Base-by-base conservation (phyloP, 2,888 invertebrate genomes). In the Halocaridina rubra region DNA sequence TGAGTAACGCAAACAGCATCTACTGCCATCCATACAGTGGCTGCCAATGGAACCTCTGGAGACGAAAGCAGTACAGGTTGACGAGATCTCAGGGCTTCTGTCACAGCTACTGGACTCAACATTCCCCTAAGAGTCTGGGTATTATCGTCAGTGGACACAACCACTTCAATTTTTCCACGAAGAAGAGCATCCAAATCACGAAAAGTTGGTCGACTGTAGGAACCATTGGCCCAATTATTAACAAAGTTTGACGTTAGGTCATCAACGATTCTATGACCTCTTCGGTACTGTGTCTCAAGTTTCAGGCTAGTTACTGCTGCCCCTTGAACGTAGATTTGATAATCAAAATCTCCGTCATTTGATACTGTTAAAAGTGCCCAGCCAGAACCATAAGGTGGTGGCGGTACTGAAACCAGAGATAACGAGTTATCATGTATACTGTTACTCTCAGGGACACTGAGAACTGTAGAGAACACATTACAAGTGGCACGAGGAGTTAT, bases 61-160 rank as follows among this genome's bases (percentile, higher is more conserved):
- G 88, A 86, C 32, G 85, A 84, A 7, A 89, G 86, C 7, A 89
- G 78, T 3, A 88, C 67, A 8, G 89, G 89, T 39, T 71, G 67
- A 19, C 64, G 80, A 3, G 87, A 87, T n/a, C 89, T 85, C 30
- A 89, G 89, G 1, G 89, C 89, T 29, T 90, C 89, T 0, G 89
- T 89, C 77, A 89, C 90, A 7, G 89, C 88, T 19, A 89, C 86
- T 13, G 88, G 89, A 3, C 88, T 86, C 0, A 90, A 85, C 10
- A 88, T 89, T 1, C 90, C 90, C 13, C 89, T 78, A 16, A 90
- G 86, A 19, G 89, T 88, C 39, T 89, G 89, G 4, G 76, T 80
- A 7, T 75, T 80, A 29, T 88, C 88, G 8, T 87, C 84, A 30
- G 81, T 76, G 1, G 64, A 59, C 53, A 84, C 86, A 4, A 74